These are phyloP conservation scores for Picathartes gymnocephalus DNA, from an alignment of 2,113 vertebrate species.

Conservation along the genomic window DNA sequence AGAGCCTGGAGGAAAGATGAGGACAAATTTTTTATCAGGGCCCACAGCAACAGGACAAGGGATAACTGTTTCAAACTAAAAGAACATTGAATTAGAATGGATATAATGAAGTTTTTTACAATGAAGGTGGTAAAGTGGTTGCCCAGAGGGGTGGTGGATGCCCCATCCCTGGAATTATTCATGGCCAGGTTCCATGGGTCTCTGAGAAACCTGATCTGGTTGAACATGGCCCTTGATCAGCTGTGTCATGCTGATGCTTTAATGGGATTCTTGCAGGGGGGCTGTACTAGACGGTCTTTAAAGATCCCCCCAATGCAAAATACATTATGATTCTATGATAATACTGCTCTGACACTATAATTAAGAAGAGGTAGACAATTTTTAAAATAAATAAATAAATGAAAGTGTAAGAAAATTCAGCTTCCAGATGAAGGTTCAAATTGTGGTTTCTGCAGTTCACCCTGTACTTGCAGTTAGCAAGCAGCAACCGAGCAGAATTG, in stretches of 20 bases:
- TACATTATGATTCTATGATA: neutral
- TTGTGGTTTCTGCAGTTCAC: neutral
- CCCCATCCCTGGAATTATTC: neutral
- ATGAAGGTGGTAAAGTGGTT: neutral
- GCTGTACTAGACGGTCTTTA: neutral
- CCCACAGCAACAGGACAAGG: neutral
- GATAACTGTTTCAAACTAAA: neutral
- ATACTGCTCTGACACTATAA: neutral
- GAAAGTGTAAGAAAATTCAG: neutral
- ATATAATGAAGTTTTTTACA: neutral
- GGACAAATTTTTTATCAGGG: neutral
- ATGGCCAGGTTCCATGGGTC: neutral
- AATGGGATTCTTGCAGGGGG: too few relatives aligned
- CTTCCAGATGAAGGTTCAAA: neutral
- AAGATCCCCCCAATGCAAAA: neutral
- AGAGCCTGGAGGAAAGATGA: neutral
- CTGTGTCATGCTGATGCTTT: too few relatives aligned
- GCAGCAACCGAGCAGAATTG: accelerated
- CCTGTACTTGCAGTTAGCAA: neutral
- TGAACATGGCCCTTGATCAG: neutral
- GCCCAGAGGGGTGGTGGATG: neutral
- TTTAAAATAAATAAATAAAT: neutral
- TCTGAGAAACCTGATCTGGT: neutral
- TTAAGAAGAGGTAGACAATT: neutral
- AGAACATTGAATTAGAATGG: neutral